phyloP scores from a whole-genome alignment of 2,888 invertebrate species.

The Melanostoma mellinum region DNA sequence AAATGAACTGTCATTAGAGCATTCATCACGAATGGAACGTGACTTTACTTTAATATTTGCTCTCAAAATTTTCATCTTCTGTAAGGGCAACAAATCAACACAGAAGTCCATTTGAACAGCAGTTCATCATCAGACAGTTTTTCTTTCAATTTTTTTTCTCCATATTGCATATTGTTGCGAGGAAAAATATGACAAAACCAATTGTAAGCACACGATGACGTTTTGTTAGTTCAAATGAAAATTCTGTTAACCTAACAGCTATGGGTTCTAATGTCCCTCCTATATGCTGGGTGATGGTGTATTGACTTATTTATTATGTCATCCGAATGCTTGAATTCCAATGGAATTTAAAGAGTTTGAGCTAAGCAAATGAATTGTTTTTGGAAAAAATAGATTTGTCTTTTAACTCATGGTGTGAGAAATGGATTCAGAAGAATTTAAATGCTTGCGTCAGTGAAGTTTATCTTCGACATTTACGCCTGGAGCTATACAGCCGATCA shows the following conservation, averaged over 20 bases:
- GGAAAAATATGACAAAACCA: constrained; percentile 11
- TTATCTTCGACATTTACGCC: too few relatives aligned
- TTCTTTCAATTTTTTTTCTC: too few relatives aligned
- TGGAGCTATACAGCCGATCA: too few relatives aligned
- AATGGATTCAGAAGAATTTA: too few relatives aligned
- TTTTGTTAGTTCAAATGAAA: constrained; percentile 36
- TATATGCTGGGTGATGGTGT: too few relatives aligned
- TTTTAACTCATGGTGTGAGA: too few relatives aligned
- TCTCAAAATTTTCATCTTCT: constrained; percentile 47
- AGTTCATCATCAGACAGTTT: constrained; percentile 46
- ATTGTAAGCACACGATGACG: constrained; percentile 32
- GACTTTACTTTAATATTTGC: constrained; percentile 69
- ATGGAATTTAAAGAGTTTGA: too few relatives aligned
- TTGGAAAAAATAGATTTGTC: too few relatives aligned
- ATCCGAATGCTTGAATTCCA: too few relatives aligned
- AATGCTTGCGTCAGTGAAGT: too few relatives aligned
- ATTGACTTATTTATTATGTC: too few relatives aligned
- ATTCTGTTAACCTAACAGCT: constrained; percentile 10
- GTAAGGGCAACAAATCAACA: constrained; percentile 2
- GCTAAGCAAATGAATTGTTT: too few relatives aligned
- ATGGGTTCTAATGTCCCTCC: not conserved
- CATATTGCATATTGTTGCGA: constrained; percentile 35
- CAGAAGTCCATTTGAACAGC: constrained; percentile 63
- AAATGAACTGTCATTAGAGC: constrained; percentile 44
- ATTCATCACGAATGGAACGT: constrained; percentile 60